Base-by-base conservation (phyloP, 2,888 invertebrate genomes). In the Volucella zonaria region DNA sequence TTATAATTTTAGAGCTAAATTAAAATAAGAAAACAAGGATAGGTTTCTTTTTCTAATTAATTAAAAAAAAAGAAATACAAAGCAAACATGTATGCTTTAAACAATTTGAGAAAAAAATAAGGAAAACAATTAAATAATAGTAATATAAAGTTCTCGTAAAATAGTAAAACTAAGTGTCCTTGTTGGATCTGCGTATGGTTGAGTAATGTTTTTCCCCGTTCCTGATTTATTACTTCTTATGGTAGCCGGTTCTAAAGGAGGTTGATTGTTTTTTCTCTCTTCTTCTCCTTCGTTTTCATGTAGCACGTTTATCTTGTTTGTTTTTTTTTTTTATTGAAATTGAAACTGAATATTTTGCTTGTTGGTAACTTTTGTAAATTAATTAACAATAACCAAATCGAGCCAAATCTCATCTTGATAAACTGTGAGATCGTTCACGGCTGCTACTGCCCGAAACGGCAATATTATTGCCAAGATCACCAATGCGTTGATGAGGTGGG, bases 401-500 rank as follows among this genome's bases (percentile, higher is more conserved):
- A 88, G 90, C 89, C 89, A 91, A 91, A 89, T 92, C 91, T 92
- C 92, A 92, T 92, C 92, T 92, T 88, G 92, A 92, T 87, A 92
- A 88, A 87, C 92, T 92, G 86, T 92, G 94, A 88, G 95, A 95
- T 88, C 95, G 93, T 90, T 95, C 95, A 87, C 94, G 93, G 89
- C 92, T 92, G 90, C 91, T 92, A 85, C 91, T 90, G 82, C 91
- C 91, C 42, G 91, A 90, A 47, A 90, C 90, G 59, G 89, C 88
- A 31, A 90, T 88, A 61, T 85, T 89, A 64, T 87, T 88, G 66
- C 88, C 88, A 87, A 89, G 87, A 89, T 93, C 93, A 90, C 95
- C 94, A 89, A 97, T 93, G 90, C 96, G 94, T 90, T 96, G 96
- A 89, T 96, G 95, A 75, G 94, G 93, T 86, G 97, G 95, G 90